phyloP scores from a whole-genome alignment of 2,113 vertebrate species.

The Zootoca vivipara region DNA sequence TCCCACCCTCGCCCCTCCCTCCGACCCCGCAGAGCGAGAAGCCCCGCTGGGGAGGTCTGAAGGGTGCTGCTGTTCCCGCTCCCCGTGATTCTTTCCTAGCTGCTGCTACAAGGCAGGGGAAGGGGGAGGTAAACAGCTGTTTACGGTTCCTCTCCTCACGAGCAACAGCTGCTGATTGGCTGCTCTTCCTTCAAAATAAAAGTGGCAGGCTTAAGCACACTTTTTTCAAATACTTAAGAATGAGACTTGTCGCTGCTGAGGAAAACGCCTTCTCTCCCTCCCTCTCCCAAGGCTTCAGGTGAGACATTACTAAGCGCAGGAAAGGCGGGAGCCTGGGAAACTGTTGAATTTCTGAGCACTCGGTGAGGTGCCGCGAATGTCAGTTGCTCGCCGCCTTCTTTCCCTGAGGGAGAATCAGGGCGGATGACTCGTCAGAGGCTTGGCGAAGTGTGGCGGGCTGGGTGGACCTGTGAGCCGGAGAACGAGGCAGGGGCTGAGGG shows the following conservation, averaged over 20 bases:
- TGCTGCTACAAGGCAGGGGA: background rate
- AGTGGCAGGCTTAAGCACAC: background rate
- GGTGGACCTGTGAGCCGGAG: background rate
- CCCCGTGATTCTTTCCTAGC: background rate
- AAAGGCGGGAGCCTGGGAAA: background rate
- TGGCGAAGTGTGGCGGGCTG: background rate
- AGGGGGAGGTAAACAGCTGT: background rate
- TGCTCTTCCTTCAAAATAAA: background rate
- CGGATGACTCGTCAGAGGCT: conserved; percentile 51
- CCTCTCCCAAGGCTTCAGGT: background rate
- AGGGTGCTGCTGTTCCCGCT: background rate
- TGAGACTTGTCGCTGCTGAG: background rate
- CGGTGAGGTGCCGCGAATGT: background rate
- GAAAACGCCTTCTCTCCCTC: no score
- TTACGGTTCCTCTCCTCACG: background rate
- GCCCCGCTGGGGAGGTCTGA: background rate
- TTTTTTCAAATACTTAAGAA: background rate
- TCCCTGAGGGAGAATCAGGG: conserved; percentile 13
- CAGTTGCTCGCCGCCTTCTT: background rate
- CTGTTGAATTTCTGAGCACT: conserved; percentile 8
- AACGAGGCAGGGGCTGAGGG: background rate
- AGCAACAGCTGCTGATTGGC: background rate
- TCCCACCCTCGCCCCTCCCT: background rate
- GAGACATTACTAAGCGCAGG: background rate
- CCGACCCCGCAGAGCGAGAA: no score